Percentiles rank a stretch among this genome's conserved stretches.
These are phyloP conservation scores for Siderastrea radians DNA, from an alignment of 92 coral and sea anemone genomes.

Conservation along the genomic window DNA sequence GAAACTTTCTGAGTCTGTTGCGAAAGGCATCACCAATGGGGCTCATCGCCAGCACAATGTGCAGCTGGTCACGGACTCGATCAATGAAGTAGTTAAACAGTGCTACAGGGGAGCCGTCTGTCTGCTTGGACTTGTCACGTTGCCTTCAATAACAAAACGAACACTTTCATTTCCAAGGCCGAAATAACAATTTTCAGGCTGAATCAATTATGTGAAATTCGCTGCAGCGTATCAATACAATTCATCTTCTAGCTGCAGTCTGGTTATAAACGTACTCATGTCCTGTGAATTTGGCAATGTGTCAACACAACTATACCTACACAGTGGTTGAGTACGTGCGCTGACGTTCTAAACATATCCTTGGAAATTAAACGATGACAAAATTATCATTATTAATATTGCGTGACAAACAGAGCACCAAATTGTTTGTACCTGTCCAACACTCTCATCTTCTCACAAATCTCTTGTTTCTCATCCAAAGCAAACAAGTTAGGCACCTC, in stretches of 20 bases:
- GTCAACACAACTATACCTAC: neutral
- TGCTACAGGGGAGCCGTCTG: conserved; percentile 98
- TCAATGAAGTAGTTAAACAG: conserved; percentile 97
- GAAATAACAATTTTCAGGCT: neutral
- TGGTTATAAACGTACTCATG: too few species aligned
- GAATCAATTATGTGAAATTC: too few species aligned
- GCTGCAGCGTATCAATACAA: neutral
- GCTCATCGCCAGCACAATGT: conserved; percentile 99
- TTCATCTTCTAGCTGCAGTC: too few species aligned
- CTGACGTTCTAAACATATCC: neutral
- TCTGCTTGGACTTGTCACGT: conserved; percentile 99
- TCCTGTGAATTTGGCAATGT: neutral
- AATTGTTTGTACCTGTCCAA: conserved; percentile 82
- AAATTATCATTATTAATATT: neutral
- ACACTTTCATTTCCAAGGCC: neutral
- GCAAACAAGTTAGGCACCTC: conserved; percentile 98
- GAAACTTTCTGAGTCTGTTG: conserved; percentile 96
- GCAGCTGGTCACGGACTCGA: conserved; percentile 98
- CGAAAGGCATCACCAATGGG: conserved; percentile 99
- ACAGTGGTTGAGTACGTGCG: neutral
- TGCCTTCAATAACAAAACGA: conserved; percentile 67
- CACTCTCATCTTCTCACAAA: conserved; percentile 97
- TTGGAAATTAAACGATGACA: neutral
- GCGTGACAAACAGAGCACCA: neutral
- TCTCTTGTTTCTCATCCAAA: conserved; percentile 98